Conservation (phyloP, 1,140 invertebrate species). For the Cheumatopsyche charites region DNA sequence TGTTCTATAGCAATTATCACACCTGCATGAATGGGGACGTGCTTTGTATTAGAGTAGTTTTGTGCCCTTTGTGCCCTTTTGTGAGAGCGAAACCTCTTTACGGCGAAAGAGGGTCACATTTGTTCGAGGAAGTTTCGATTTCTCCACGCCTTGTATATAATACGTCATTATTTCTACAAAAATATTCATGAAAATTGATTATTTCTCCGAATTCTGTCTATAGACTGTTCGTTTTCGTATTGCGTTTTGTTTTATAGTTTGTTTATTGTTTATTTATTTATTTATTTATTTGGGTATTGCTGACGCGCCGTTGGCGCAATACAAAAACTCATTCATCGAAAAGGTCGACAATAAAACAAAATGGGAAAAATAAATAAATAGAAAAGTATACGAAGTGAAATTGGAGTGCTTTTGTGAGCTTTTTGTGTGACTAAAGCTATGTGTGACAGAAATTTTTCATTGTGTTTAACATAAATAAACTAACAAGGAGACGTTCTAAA, state of each 20-base stretch:
- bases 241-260: not conserved
- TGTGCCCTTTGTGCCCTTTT: constrained; percentile 11
- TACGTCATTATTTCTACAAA: too few relatives aligned
- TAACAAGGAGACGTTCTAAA: too few relatives aligned
- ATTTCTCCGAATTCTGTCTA: too few relatives aligned
- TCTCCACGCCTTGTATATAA: too few relatives aligned
- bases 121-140: not conserved
- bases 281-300: constrained; percentile 21
- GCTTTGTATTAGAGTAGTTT: constrained; percentile 17
- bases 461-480: too few relatives aligned
- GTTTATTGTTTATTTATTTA: not conserved
- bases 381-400: not conserved
- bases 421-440: too few relatives aligned
- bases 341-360: not conserved
- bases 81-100: constrained; percentile 7
- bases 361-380: constrained; percentile 7
- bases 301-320: constrained; percentile 3
- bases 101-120: not conserved
- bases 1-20: constrained; percentile 14
- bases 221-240: not conserved
- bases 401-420: too few relatives aligned
- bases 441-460: too few relatives aligned
- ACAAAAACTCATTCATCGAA: constrained; percentile 9
- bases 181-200: too few relatives aligned
- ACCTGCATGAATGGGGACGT: constrained; percentile 4